Conservation (phyloP, 2,797 vertebrate genomes). For the Trichosurus vulpecula region DNA sequence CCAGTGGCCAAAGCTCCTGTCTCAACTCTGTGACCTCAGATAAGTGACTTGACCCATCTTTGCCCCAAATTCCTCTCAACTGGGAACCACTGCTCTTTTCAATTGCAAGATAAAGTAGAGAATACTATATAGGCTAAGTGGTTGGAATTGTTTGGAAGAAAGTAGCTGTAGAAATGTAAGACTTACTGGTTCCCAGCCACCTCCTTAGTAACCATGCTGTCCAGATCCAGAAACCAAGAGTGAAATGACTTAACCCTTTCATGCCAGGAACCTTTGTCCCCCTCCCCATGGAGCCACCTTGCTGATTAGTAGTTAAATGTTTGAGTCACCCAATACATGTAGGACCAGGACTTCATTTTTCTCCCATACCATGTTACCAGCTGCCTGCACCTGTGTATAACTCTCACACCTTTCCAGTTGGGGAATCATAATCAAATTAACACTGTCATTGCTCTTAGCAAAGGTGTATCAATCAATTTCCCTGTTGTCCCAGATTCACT, state of each 20-base stretch:
- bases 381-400: neutral
- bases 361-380: neutral
- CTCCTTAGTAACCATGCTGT: too few relatives aligned
- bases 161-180: neutral
- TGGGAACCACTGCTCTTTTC: too few relatives aligned
- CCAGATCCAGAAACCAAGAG: neutral
- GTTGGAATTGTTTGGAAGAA: neutral
- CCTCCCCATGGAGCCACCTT: neutral
- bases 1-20: neutral
- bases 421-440: neutral
- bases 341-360: neutral
- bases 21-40: neutral
- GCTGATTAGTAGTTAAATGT: neutral
- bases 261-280: neutral
- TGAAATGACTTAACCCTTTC: neutral
- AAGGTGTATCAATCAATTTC: neutral
- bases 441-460: neutral
- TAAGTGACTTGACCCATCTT: neutral
- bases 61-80: neutral
- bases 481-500: neutral
- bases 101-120: rapidly evolving
- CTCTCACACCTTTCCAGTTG: neutral
- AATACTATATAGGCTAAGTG: too few relatives aligned
- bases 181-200: neutral
- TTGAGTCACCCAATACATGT: neutral